A percentile compares a stretch with the other conserved stretches of the same genome.
Evolutionary conservation across 2,797 vertebrate genomes (phyloP).

Genomic region (Lagodon rhomboides): DNA sequence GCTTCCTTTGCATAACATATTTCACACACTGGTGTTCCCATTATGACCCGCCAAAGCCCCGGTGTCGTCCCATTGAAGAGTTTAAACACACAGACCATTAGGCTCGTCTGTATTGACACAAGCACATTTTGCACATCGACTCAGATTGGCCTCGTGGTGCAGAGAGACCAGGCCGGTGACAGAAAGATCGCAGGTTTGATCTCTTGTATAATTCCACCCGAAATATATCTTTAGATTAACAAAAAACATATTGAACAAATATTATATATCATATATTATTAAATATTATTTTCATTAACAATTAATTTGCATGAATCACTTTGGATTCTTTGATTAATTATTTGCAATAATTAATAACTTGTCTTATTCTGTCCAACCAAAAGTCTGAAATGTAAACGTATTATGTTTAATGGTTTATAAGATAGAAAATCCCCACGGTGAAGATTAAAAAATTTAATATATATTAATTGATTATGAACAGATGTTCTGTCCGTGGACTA

Average conservation of each 20-base stretch:
- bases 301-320: too few relatives aligned
- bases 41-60: conserved; percentile 77
- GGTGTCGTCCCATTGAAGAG: conserved; percentile 72
- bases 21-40: conserved; percentile 86
- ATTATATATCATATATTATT: too few relatives aligned
- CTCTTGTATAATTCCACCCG: not conserved
- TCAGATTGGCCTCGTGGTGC: conserved; percentile 49
- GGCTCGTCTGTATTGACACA: conserved; percentile 85
- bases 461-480: not conserved
- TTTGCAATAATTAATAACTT: too few relatives aligned
- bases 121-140: conserved; percentile 69
- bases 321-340: too few relatives aligned
- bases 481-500: too few relatives aligned
- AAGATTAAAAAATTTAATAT: not conserved
- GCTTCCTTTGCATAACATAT: conserved; percentile 84
- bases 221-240: not conserved
- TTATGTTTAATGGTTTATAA: not conserved
- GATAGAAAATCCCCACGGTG: too few relatives aligned
- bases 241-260: not conserved
- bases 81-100: conserved; percentile 81
- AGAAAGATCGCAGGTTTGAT: conserved; percentile 22
- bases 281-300: too few relatives aligned
- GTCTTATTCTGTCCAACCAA: not conserved
- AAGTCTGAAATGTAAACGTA: not conserved
- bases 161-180: conserved; percentile 9